A percentile compares a stretch with the other conserved stretches of the same genome.
These are phyloP conservation scores for Epirrhoe tristata DNA, from an alignment of 2,888 invertebrate genomes.

Conservation along the genomic window DNA sequence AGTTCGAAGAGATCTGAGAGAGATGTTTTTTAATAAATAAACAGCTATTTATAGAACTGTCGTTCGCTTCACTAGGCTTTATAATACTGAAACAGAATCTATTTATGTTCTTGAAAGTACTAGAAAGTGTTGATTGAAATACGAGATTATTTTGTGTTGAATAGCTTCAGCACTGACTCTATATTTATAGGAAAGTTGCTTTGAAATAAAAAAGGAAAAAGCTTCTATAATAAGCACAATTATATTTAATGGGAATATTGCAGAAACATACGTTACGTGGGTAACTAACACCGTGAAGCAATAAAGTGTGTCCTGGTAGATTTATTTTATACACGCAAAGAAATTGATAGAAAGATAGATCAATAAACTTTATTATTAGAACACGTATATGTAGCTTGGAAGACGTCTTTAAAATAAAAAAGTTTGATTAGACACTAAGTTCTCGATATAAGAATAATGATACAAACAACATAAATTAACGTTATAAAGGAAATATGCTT, in stretches of 20 bases:
- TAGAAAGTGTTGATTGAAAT: conserved; percentile 1
- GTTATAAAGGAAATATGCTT: too few species aligned
- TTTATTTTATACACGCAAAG: too few species aligned
- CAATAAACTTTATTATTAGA: too few species aligned
- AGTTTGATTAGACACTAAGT: too few species aligned
- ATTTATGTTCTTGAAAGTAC: conserved; percentile 7
- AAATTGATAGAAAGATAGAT: too few species aligned
- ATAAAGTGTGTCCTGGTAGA: too few species aligned
- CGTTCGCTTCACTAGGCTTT: conserved; percentile 7
- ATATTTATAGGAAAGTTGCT: not conserved
- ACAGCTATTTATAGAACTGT: conserved; percentile 11
- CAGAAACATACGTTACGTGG: not conserved
- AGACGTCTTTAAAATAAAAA: too few species aligned
- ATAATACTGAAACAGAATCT: conserved; percentile 6
- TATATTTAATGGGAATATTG: not conserved
- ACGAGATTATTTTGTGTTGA: not conserved
- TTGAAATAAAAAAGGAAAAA: not conserved
- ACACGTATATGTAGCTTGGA: too few species aligned
- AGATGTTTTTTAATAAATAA: conserved; percentile 3
- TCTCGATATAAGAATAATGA: too few species aligned
- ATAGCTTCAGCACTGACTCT: not conserved
- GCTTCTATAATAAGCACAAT: not conserved
- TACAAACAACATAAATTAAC: too few species aligned
- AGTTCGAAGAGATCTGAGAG: not conserved
- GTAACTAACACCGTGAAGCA: not conserved